Evolutionary conservation across 2,113 vertebrate genomes (phyloP).

Genomic region (Heterochromis multidens): DNA sequence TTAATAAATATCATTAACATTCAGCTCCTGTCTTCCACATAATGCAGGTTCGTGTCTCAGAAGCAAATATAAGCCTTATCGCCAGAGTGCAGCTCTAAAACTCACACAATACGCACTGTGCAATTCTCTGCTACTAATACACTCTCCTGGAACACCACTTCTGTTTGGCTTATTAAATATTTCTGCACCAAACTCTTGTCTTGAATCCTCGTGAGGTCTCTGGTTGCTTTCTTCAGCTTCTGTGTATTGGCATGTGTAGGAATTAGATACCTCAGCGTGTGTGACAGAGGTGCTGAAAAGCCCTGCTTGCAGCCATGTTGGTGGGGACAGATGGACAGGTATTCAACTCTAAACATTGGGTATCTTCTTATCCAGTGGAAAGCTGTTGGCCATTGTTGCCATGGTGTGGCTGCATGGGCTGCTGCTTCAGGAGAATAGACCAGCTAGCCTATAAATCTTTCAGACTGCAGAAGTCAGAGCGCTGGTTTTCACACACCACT

Average conservation of each 20-base stretch:
- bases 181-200: conserved; percentile 44
- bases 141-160: conserved; percentile 5
- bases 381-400: conserved; percentile 18
- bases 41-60: background rate
- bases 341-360: conserved; percentile 23
- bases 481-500: background rate
- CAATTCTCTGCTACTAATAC: background rate
- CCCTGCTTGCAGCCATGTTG: conserved; percentile 10
- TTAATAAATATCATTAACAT: background rate
- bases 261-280: conserved; percentile 44
- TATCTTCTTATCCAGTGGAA: conserved; percentile 25
- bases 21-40: background rate
- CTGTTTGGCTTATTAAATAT: conserved; percentile 60
- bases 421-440: conserved; percentile 8
- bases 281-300: conserved; percentile 36
- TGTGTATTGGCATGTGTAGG: conserved; percentile 14
- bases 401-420: conserved; percentile 1
- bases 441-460: conserved; percentile 24
- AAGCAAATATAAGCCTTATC: background rate
- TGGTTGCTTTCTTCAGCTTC: conserved; percentile 44
- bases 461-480: conserved; percentile 2
- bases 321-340: conserved; percentile 31
- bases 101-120: background rate
- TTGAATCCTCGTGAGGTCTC: conserved; percentile 31
- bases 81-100: conserved; percentile 3